Evolutionary conservation across 2,113 vertebrate genomes (phyloP).

Genomic region (Onychorhynchus coronatus): DNA sequence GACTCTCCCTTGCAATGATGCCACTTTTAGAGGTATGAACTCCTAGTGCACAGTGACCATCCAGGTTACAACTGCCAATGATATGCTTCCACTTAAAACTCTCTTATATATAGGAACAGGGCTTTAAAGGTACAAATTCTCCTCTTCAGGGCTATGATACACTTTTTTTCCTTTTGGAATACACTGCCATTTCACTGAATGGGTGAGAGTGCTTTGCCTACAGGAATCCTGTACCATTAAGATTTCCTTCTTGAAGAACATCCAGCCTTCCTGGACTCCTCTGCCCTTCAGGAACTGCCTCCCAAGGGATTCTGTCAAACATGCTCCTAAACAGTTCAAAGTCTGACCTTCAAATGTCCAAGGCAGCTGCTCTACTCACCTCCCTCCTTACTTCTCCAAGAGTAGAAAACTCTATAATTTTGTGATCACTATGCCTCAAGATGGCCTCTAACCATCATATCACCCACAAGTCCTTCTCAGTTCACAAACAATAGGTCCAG

Average conservation of each 20-base stretch:
- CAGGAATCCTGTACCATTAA: background rate
- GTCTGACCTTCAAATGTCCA: background rate
- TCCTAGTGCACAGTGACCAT: background rate
- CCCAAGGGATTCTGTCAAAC: background rate
- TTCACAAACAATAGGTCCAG: background rate
- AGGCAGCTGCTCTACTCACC: background rate
- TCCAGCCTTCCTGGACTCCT: background rate
- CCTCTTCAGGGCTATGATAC: background rate
- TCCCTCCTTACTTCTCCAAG: background rate
- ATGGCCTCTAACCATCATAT: background rate
- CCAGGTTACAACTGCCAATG: background rate
- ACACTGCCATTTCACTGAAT: background rate
- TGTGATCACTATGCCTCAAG: background rate
- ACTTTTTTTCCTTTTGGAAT: background rate
- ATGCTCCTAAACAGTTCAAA: background rate
- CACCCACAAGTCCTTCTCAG: background rate
- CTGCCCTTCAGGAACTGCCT: background rate
- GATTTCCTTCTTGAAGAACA: background rate
- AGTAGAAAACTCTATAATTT: background rate
- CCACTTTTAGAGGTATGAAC: background rate
- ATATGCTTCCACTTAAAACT: background rate
- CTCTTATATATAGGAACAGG: background rate
- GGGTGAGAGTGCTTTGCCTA: background rate
- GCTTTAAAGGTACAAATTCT: background rate
- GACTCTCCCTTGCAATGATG: background rate